phyloP scores from a whole-genome alignment of 2,797 vertebrate genomes.

The Enteromius paludinosus region DNA sequence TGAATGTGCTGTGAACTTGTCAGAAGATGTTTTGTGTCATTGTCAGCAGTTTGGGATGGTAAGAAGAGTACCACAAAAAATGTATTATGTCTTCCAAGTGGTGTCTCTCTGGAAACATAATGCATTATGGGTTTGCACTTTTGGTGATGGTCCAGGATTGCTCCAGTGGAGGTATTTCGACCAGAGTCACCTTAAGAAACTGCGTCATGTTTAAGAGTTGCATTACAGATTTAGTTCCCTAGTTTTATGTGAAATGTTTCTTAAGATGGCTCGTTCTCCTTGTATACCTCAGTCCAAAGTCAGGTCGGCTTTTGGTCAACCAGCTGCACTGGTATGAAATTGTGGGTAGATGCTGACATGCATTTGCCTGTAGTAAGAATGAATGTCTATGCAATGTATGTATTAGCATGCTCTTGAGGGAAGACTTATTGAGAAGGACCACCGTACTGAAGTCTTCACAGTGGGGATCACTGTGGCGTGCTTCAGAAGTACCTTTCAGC shows the following conservation, averaged over 20 bases:
- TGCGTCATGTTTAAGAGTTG: not conserved
- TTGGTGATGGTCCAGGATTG: slow-evolving; percentile 43
- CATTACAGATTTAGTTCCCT: not conserved
- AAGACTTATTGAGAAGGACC: slow-evolving; percentile 15
- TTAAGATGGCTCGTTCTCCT: slow-evolving; percentile 28
- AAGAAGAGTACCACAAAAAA: slow-evolving; percentile 15
- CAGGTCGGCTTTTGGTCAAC: slow-evolving; percentile 28
- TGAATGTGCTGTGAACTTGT: slow-evolving; percentile 37
- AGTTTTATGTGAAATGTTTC: slow-evolving; percentile 4
- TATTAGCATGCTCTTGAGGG: slow-evolving; percentile 50
- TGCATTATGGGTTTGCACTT: slow-evolving; percentile 33
- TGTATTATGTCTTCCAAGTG: slow-evolving; percentile 22
- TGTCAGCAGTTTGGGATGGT: slow-evolving; percentile 19
- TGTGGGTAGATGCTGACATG: slow-evolving; percentile 43
- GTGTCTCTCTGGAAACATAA: slow-evolving; percentile 37
- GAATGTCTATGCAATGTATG: slow-evolving; percentile 16
- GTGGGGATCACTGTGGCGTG: not conserved
- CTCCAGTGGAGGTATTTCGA: slow-evolving; percentile 39
- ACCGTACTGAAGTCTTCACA: slow-evolving; percentile 26
- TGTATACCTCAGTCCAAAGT: slow-evolving; percentile 14
- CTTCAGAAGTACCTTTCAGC: slow-evolving; percentile 65
- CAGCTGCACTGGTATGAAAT: slow-evolving; percentile 33
- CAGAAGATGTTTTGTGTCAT: slow-evolving; percentile 41
- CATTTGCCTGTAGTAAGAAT: slow-evolving; percentile 31
- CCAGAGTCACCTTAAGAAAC: slow-evolving; percentile 36